A percentile compares a stretch with the other conserved stretches of the same genome.
Conservation (phyloP, 2,888 invertebrate genomes). For the Ectropis crepuscularia region DNA sequence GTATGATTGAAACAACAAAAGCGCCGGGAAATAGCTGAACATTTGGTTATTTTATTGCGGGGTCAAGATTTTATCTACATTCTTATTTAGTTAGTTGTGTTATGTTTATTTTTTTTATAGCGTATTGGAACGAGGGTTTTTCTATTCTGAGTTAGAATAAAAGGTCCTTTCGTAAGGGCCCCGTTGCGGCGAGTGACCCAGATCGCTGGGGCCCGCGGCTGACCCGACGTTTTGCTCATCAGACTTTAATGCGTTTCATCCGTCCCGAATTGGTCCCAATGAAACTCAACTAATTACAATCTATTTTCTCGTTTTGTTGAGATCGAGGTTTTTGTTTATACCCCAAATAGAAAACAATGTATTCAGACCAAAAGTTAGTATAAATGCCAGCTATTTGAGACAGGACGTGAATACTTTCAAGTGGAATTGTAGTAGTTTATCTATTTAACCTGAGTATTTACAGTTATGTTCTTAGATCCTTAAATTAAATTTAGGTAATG, state of each 20-base stretch:
- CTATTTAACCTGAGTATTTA: too few species aligned
- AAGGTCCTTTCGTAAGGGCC: slow-evolving; percentile 44
- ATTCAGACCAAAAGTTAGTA: not conserved
- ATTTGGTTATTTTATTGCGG: slow-evolving; percentile 41
- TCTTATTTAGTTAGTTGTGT: slow-evolving; percentile 37
- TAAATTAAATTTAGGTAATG: too few species aligned
- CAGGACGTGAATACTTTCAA: too few species aligned
- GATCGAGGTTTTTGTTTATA: slow-evolving; percentile 37
- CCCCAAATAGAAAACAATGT: slow-evolving; percentile 15
- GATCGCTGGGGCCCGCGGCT: slow-evolving; percentile 50
- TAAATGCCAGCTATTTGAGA: too few species aligned
- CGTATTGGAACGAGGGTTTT: slow-evolving; percentile 39
- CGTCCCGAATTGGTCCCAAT: slow-evolving; percentile 51
- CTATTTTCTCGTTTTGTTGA: slow-evolving; percentile 52
- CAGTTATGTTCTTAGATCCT: too few species aligned
- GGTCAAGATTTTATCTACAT: slow-evolving; percentile 41
- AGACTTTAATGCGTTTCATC: slow-evolving; percentile 64
- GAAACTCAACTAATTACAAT: slow-evolving; percentile 64
- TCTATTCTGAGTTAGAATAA: slow-evolving; percentile 49
- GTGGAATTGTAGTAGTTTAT: too few species aligned
- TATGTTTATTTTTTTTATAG: slow-evolving; percentile 41
- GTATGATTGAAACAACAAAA: slow-evolving; percentile 53
- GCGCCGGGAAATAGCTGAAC: slow-evolving; percentile 31
- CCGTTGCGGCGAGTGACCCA: slow-evolving; percentile 55
- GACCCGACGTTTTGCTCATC: slow-evolving; percentile 58